Conservation (phyloP, 2,113 vertebrate genomes). For the Rhombomys opimus region DNA sequence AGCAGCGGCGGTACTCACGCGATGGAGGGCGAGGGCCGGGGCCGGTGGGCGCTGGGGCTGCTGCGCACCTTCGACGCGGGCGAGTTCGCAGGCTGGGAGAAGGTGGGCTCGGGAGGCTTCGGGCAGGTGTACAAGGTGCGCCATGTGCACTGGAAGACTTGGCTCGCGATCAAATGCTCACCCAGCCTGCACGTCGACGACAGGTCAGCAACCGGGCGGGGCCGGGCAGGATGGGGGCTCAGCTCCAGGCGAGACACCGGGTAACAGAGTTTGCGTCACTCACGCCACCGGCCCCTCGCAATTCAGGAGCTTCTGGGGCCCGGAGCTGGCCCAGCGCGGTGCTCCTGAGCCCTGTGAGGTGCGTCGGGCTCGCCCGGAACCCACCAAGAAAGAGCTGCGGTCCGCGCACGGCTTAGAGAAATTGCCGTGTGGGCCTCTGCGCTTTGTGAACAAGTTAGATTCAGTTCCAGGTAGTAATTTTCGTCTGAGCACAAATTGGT, state of each 20-base stretch:
- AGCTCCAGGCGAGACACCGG: background rate
- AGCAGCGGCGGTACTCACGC: slow-evolving; percentile 6
- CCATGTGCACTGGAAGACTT: slow-evolving; percentile 98
- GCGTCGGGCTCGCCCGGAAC: background rate
- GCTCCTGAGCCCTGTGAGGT: background rate
- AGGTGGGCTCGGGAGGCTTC: slow-evolving; percentile 97
- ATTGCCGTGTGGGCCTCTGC: slow-evolving; percentile 57
- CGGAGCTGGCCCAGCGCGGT: background rate
- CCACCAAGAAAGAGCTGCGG: slow-evolving; percentile 54
- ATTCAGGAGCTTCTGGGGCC: background rate
- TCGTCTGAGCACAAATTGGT: slow-evolving; percentile 69
- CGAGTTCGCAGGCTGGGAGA: slow-evolving; percentile 96
- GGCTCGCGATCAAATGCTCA: slow-evolving; percentile 98
- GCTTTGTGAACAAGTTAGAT: slow-evolving; percentile 54
- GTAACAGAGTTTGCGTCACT: background rate
- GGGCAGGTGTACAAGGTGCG: slow-evolving; percentile 99
- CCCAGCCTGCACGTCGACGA: slow-evolving; percentile 97
- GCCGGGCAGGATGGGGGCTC: slow-evolving; percentile 56
- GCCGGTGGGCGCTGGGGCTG: slow-evolving; percentile 93
- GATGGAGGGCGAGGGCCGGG: slow-evolving; percentile 90
- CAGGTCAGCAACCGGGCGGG: slow-evolving; percentile 90
- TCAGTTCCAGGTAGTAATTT: slow-evolving; percentile 68
- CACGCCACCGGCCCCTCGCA: background rate
- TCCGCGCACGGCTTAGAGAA: slow-evolving; percentile 52
- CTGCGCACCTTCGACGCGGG: slow-evolving; percentile 93